Evolutionary conservation across 2,797 vertebrate species (phyloP).

Genomic region (Phoebastria nigripes): DNA sequence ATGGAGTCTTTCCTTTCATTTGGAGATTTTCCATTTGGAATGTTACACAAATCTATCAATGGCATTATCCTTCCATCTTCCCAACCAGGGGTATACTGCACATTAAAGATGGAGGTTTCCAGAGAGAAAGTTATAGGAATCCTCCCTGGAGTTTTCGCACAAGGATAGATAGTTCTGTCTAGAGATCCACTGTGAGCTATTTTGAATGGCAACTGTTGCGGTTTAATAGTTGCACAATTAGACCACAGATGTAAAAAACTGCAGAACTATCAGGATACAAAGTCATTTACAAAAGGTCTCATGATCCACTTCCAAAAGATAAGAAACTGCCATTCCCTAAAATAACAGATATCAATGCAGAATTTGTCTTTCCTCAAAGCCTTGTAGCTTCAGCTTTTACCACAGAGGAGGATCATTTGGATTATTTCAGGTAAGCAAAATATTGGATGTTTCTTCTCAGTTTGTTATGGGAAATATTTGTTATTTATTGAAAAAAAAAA

Average conservation of each 20-base stretch:
- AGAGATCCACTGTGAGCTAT: not conserved
- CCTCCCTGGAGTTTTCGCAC: not conserved
- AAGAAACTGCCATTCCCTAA: not conserved
- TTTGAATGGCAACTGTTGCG: not conserved
- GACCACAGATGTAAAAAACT: not conserved
- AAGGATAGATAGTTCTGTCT: not conserved
- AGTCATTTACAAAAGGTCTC: not conserved
- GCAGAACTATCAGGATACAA: not conserved
- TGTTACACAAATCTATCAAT: not conserved
- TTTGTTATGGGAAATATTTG: not conserved
- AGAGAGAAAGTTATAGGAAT: not conserved
- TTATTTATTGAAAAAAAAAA: not conserved
- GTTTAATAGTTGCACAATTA: not conserved
- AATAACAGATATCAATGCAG: not conserved
- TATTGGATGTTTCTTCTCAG: not conserved
- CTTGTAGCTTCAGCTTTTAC: not conserved
- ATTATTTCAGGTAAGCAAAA: not conserved
- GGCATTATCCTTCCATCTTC: not conserved
- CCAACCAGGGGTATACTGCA: accelerated
- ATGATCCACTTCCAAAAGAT: not conserved
- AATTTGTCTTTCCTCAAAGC: not conserved
- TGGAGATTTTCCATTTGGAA: not conserved
- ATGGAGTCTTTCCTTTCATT: not conserved
- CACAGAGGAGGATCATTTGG: not conserved
- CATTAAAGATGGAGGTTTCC: not conserved